Percentiles rank a stretch among this genome's conserved stretches.
These are phyloP conservation scores for Cheilosia soror DNA, from an alignment of 2,888 invertebrate species.

Conservation along the genomic window DNA sequence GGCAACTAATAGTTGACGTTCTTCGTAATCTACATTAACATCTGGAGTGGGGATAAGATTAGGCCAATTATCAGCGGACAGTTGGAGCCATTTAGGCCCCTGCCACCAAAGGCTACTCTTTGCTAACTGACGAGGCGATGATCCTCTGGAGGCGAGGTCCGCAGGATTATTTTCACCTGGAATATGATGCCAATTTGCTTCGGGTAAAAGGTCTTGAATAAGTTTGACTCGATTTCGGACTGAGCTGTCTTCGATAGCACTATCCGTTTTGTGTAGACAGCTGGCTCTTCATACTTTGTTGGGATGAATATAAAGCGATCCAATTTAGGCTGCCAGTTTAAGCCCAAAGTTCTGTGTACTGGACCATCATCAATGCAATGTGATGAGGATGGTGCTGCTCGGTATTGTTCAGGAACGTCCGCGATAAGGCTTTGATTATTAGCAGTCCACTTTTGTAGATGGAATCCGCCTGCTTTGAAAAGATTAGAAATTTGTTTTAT, in stretches of 20 bases:
- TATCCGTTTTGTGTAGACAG: slow-evolving; percentile 2
- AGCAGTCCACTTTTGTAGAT: slow-evolving; percentile 39
- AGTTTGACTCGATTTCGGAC: slow-evolving; percentile 34
- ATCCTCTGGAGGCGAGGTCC: no score
- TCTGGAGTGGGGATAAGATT: no score
- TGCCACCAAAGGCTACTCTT: no score
- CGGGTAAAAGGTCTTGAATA: slow-evolving; percentile 25
- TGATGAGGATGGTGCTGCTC: not conserved
- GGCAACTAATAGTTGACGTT: no score
- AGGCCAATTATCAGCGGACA: no score
- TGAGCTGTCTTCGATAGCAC: slow-evolving; percentile 31
- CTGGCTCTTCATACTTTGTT: not conserved
- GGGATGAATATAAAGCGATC: slow-evolving; percentile 47
- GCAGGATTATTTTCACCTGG: no score
- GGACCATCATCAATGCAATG: slow-evolving; percentile 24
- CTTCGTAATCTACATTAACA: no score
- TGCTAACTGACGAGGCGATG: no score
- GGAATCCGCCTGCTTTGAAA: slow-evolving; percentile 47
- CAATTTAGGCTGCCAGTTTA: slow-evolving; percentile 35
- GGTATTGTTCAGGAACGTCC: not conserved
- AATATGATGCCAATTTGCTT: slow-evolving; percentile 31
- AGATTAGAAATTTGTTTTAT: slow-evolving; percentile 29
- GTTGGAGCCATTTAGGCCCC: no score
- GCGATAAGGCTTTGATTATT: not conserved
- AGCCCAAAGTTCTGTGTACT: slow-evolving; percentile 17